Base-by-base conservation (phyloP, 2,888 invertebrate genomes). In the Clanis bilineata region DNA sequence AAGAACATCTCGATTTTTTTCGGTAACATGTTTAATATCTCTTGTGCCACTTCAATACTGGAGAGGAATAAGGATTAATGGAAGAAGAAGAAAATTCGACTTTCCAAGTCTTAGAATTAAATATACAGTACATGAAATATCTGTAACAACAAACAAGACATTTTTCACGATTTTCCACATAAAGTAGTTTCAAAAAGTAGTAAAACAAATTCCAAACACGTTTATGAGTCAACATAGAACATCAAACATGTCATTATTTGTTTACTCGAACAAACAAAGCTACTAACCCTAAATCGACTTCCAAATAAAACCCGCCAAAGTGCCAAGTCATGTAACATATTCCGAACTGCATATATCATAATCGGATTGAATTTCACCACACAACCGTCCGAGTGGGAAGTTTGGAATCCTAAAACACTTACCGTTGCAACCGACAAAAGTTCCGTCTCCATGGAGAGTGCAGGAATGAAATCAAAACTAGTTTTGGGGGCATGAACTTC, bases 311-410 rank as follows among this genome's bases (percentile, higher is more conserved):
- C 9, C 7, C 51, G 9, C 2, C 51, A 18, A 51, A 51, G 51
- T 51, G 51, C 28, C 51, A 51, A 51, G 51, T 51, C 51, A 9
- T 51, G 51, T 51, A 51, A 51, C 18, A 51, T 51, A 51, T 51
- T 51, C 32, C 28, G 32, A 32, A 32, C 51, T 51, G 51, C 51
- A 51, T 28, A 32, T 18, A 51, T 57, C 56, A 57, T 57, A 57
- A 57, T 57, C 56, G 56, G 56, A 57, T 57, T 41, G 41, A 43
- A 56, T 41, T 57, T 54, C 18, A 54, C 39, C 56, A 43, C 18
- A 57, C 43, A 10, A 43, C 23, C 41, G 38, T 38, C 39, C 56
- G 39, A 56, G 56, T 38, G 51, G 18, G 28, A 58, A 58, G 58
- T 58, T 39, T 58, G 32, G 39, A 51, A 47, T 58, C 51, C 44